Base-by-base conservation (phyloP, 2,113 vertebrate species). In the Porphyrio hochstetteri region DNA sequence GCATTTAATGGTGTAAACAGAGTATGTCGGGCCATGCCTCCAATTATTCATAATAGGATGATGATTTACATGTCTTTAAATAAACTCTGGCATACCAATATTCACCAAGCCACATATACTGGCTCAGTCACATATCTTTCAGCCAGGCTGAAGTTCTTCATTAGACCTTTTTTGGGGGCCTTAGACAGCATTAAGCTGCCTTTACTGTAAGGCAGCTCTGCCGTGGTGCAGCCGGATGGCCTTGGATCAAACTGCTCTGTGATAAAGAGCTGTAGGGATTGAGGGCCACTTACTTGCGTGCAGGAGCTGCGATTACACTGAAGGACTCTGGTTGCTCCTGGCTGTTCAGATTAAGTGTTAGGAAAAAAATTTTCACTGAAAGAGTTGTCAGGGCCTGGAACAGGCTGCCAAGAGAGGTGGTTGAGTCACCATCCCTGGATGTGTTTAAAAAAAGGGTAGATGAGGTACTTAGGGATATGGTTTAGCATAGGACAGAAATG, bases 231-330 rank as follows among this genome's bases (percentile, higher is more conserved):
- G 40, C 27, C 1, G 1, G 18, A 17, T 16, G 57, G 61, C 84
- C 57, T 71, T 27, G 50, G 65, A 72, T 48, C 78, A 82, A 67
- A 64, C 6, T 10, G 29, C 61, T 21, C 9, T 0, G 0, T 19
- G 27, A 79, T 40, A 78, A 79, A 38, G 23, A 40, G 59, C 57
- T 77, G 0, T 14, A 57, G 46, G 27, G 38, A 79, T 46, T 1
- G 2, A 63, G 7, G 5, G 35, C 12, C 1, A 0, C 31, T 42
- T 23, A 13, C 23, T 80, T 64, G 40, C 1, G 0, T 46, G 53
- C 20, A 40, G 28, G 35, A 64, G 65, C 17, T 53, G 16, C 5
- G 3, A 21, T 63, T 31, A n/a, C 2, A 2, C 6, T 25, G 72
- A 86, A 63, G 72, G 24, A 13, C 21, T 33, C 61, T 46, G 42